These are phyloP conservation scores for Rhagoletis zephyria DNA, from an alignment of 1,140 invertebrate genomes.

Conservation along the genomic window DNA sequence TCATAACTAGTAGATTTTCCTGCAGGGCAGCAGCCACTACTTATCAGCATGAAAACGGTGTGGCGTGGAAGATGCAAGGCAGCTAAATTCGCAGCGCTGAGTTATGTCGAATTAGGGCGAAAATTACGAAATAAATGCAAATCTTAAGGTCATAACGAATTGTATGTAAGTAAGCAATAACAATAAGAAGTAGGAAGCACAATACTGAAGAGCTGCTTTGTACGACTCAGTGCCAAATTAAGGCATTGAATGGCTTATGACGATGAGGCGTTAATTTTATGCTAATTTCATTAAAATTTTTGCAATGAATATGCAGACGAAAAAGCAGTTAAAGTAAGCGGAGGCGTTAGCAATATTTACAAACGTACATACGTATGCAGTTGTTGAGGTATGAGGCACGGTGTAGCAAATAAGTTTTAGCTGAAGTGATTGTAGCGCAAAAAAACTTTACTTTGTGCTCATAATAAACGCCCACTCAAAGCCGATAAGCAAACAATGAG, in stretches of 20 bases:
- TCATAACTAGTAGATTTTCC: too few relatives aligned
- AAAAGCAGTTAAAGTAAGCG: background rate
- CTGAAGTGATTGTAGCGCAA: background rate
- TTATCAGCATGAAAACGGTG: background rate
- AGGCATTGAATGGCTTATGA: constrained; percentile 9
- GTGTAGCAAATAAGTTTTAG: background rate
- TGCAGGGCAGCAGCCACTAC: background rate
- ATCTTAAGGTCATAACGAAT: constrained; percentile 9
- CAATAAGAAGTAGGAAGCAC: background rate
- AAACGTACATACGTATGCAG: too few relatives aligned
- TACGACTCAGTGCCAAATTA: constrained; percentile 22
- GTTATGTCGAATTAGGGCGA: background rate
- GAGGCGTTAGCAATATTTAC: background rate
- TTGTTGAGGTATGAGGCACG: background rate
- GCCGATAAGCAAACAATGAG: constrained; percentile 32
- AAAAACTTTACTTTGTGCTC: constrained; percentile 13
- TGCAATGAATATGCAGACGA: constrained; percentile 22
- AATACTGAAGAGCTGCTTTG: background rate
- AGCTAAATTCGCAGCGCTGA: background rate
- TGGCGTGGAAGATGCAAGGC: background rate
- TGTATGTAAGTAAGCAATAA: constrained; percentile 11
- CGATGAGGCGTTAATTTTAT: constrained; percentile 38
- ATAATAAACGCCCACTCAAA: background rate
- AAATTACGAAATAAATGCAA: constrained; percentile 1
- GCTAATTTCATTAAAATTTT: constrained; percentile 27